Percentiles rank a stretch among this genome's conserved stretches.
phyloP scores from a whole-genome alignment of 2,888 invertebrate genomes.

The Pocota personata region DNA sequence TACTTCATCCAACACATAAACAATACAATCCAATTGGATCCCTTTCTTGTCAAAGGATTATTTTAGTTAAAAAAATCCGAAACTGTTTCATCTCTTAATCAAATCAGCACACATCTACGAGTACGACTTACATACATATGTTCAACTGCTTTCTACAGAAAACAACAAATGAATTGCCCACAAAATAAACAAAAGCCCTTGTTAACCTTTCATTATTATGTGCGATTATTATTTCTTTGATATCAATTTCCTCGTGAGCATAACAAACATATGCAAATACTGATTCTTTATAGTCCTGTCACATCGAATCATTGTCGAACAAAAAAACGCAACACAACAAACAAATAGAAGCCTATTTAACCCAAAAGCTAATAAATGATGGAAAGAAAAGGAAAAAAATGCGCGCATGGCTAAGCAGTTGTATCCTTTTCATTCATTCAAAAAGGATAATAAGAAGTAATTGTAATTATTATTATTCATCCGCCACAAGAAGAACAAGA shows the following conservation, averaged over 20 bases:
- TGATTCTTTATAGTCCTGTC: constrained; percentile 60
- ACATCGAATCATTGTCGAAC: constrained; percentile 55
- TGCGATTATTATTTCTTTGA: constrained; percentile 49
- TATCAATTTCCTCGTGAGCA: constrained; percentile 57
- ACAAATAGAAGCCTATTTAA: constrained; percentile 32
- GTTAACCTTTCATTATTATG: constrained; percentile 47
- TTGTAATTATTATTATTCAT: constrained; percentile 73
- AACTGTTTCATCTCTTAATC: constrained; percentile 56
- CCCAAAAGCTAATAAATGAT: constrained; percentile 60
- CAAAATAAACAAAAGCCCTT: constrained; percentile 65
- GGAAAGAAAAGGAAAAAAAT: constrained; percentile 75
- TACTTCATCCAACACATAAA: background rate
- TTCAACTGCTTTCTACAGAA: background rate
- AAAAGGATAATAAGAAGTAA: constrained; percentile 64
- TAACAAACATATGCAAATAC: constrained; percentile 63
- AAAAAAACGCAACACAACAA: constrained; percentile 13
- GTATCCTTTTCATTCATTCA: constrained; percentile 66
- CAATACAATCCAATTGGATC: constrained; percentile 12
- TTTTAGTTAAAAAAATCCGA: background rate
- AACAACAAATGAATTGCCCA: constrained; percentile 68
- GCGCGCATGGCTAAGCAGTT: constrained; percentile 76
- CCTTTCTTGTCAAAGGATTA: constrained; percentile 14
- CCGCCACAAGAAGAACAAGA: constrained; percentile 70
- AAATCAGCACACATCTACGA: constrained; percentile 6
- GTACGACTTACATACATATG: background rate